Conservation (phyloP, 2,888 invertebrate species). For the Lochmaea capreae region DNA sequence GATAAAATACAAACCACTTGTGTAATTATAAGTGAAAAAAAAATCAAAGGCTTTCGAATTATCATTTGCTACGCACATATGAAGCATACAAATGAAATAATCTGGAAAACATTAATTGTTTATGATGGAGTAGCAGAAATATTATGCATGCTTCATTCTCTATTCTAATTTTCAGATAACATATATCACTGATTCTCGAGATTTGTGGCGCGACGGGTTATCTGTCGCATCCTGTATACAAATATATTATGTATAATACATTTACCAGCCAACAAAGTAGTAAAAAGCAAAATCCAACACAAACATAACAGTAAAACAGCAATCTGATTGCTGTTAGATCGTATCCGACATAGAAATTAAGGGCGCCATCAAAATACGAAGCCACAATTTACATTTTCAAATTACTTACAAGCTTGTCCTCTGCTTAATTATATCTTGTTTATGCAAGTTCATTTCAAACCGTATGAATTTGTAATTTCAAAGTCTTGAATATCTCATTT, state of each 20-base stretch:
- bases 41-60: no score
- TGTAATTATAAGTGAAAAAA: no score
- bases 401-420: conserved; percentile 31
- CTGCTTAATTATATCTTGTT: conserved; percentile 33
- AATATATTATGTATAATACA: conserved; percentile 12
- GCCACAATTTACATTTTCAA: conserved; percentile 42
- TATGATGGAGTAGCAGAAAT: no score
- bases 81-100: no score
- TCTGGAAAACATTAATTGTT: no score
- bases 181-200: no score
- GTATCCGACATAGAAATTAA: conserved; percentile 52
- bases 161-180: no score
- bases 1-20: no score
- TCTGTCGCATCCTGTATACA: neutral
- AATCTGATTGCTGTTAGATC: conserved; percentile 54
- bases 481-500: conserved; percentile 12
- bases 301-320: conserved; percentile 55
- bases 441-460: conserved; percentile 30
- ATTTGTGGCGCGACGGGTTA: conserved; percentile 1
- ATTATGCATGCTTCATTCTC: no score
- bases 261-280: conserved; percentile 49
- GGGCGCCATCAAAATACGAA: conserved; percentile 42
- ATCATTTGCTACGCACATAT: no score
- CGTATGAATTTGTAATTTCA: conserved; percentile 33
- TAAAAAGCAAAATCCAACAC: conserved; percentile 54